Conservation (phyloP, 1,140 invertebrate species). For the Cyclina sinensis region DNA sequence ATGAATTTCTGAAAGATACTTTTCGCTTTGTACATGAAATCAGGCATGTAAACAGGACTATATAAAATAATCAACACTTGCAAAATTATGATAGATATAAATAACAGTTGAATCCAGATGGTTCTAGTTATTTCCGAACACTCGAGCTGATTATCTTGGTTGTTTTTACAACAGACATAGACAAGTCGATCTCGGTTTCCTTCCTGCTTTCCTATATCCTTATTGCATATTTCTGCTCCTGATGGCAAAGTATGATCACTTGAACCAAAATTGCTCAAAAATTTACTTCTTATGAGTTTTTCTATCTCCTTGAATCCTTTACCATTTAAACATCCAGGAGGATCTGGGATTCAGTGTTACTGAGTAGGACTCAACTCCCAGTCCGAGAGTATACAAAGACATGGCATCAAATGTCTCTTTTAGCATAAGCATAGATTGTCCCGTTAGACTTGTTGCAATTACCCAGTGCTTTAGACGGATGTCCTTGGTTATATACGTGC, state of each 20-base stretch:
- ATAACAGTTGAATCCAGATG: background rate
- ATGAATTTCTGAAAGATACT: background rate
- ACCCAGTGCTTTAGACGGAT: background rate
- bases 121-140: background rate
- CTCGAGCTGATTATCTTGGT: background rate
- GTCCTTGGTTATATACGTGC: background rate
- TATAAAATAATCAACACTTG: slow-evolving; percentile 14
- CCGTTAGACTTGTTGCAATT: slow-evolving; percentile 10
- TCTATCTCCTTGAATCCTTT: background rate
- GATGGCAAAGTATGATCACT: background rate
- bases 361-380: background rate
- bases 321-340: background rate
- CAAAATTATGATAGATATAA: background rate
- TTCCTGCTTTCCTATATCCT: background rate
- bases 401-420: slow-evolving; percentile 31
- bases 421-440: slow-evolving; percentile 23
- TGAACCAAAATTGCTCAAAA: background rate
- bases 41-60: slow-evolving; percentile 24
- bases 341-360: background rate
- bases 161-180: slow-evolving; percentile 30
- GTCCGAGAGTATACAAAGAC: slow-evolving; percentile 30
- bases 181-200: background rate
- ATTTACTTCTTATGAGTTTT: background rate
- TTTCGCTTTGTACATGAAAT: background rate
- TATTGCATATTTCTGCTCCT: slow-evolving; percentile 30